Evolutionary conservation across 2,888 invertebrate species (phyloP), one percentile per base, ranked within the genome.

Genomic region (Geotrupes spiniger): DNA sequence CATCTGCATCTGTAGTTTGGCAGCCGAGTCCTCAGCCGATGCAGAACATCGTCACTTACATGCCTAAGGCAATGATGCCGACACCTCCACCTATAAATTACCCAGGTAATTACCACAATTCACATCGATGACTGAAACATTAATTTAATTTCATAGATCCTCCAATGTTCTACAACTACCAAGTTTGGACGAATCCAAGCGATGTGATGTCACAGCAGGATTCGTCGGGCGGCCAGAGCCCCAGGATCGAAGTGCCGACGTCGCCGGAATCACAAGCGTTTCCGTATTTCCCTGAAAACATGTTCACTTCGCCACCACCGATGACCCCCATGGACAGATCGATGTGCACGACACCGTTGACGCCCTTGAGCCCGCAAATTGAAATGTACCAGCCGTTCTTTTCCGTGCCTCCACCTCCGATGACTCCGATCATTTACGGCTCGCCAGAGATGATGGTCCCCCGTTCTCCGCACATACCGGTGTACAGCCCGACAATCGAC

Each of bases 381-480:
- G 61, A 61, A 46, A 16, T 60, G 11, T 61, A 60, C 38, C 53
- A 41, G 5, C 44, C 54, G 16, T 36, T 57, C 33, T 60, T 53
- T 44, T 38, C 53, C 2, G 37, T 46, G 5, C 51, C 52, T 6
- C 21, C 4, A 6, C 40, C 52, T 5, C 52, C 58, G 4, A 48
- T 51, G 21, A 46, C 60, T 4, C 60, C 61, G 6, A 45, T 61
- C 12, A 53, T 54, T 46, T 52, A 60, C 14, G 37, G 57, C 0
- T 39, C 56, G 1, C 38, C 51, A 5, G 54, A 55, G 21, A 31
- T 52, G 21, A 43, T 53, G 14, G 21, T 21, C 3, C 51, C 54
- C 11, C 8, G 9, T 6, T 31, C 54, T 8, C 48, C 58, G 17
- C 54, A 54, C 12, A 26, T 58, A 2, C 42, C 60, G 1, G 42